Conservation (phyloP, 2,797 vertebrate species). For the Melanotaenia parkinsoni region DNA sequence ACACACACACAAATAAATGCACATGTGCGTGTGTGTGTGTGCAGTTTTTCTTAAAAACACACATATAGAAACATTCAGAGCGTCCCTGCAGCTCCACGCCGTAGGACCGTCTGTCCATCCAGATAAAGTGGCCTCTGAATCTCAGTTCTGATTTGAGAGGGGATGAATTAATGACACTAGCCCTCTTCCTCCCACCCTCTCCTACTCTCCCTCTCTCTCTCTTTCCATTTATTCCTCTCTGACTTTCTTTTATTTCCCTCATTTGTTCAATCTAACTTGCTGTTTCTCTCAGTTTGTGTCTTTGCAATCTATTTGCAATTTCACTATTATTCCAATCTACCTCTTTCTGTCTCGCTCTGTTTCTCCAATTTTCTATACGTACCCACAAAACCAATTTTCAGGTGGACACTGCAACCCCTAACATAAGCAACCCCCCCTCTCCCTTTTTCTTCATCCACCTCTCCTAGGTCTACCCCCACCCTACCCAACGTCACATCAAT, state of each 20-base stretch:
- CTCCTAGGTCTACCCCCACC: conserved; percentile 31
- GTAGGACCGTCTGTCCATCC: conserved; percentile 72
- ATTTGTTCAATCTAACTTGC: conserved; percentile 40
- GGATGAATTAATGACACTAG: conserved; percentile 61
- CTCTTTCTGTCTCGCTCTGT: neutral
- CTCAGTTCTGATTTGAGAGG: conserved; percentile 68
- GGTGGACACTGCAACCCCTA: conserved; percentile 79
- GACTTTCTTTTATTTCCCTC: conserved; percentile 19
- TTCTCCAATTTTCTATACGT: conserved; percentile 22
- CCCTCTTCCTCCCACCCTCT: neutral
- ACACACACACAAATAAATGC: neutral
- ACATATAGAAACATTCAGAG: conserved; percentile 36
- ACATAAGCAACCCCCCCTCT: conserved; percentile 72
- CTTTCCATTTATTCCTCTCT: conserved; percentile 5
- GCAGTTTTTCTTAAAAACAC: conserved; percentile 32
- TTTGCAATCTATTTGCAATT: conserved; percentile 43
- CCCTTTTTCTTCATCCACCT: conserved; percentile 44
- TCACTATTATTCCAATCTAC: conserved; percentile 15
- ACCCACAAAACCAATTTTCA: conserved; percentile 81
- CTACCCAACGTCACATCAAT: conserved; percentile 59
- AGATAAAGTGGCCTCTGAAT: conserved; percentile 78
- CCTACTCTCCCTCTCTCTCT: neutral
- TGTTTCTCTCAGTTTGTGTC: conserved; percentile 39
- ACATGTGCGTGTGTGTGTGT: neutral
- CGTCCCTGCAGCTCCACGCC: conserved; percentile 66